These are phyloP conservation scores for Catharus minimus DNA, from an alignment of 2,113 vertebrate species.

Conservation along the genomic window DNA sequence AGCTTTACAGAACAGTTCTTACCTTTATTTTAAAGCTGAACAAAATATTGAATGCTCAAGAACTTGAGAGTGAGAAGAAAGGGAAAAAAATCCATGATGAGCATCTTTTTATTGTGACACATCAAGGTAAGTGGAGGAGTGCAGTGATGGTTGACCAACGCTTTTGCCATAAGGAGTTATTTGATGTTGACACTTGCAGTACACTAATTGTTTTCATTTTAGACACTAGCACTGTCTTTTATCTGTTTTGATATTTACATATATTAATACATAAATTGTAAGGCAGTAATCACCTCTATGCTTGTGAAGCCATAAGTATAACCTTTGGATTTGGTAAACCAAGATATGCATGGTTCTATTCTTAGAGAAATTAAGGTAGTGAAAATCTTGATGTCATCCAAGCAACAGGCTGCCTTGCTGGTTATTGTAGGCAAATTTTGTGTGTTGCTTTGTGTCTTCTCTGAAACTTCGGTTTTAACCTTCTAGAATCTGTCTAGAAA, in stretches of 20 bases:
- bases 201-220: neutral
- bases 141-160: accelerated
- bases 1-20: neutral
- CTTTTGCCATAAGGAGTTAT: neutral
- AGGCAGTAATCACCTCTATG: neutral
- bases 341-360: neutral
- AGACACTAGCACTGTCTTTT: neutral
- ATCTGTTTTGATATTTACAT: neutral
- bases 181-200: neutral
- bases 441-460: neutral
- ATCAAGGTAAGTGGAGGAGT: slow-evolving; percentile 84
- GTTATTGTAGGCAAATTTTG: neutral
- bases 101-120: slow-evolving; percentile 96
- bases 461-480: neutral
- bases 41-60: slow-evolving; percentile 89
- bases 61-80: slow-evolving; percentile 90
- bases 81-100: slow-evolving; percentile 95
- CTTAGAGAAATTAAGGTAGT: neutral
- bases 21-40: slow-evolving; percentile 81
- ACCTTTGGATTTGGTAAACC: neutral
- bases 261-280: neutral
- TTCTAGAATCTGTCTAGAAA: neutral
- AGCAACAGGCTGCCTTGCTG: neutral
- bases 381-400: accelerated
- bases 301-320: neutral